Evolutionary conservation across 2,113 vertebrate genomes (phyloP), one percentile per base, ranked within the genome.

Genomic region (Dunckerocampus dactyliophorus): DNA sequence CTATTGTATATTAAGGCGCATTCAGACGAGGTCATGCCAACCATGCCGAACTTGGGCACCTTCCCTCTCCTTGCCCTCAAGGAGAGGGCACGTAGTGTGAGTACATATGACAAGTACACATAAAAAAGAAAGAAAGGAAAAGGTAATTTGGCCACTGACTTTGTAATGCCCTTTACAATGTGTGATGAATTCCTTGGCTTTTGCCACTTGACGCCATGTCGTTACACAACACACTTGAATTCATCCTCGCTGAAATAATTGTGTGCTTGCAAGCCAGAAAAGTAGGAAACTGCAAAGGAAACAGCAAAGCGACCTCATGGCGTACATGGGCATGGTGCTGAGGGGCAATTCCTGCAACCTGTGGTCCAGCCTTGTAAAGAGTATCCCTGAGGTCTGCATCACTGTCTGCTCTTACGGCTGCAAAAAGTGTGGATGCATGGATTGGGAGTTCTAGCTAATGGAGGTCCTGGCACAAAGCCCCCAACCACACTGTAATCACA

Each of bases 401-500:
- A 17, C 24, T 66, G 59, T 60, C 53, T 57, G 48, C 1, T 16
- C 50, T 63, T 37, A 54, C 53, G 60, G 49, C 62, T 64, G 57
- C 24, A 39, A 63, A 47, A 72, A 63, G 31, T 20, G 19, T 19
- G 19, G 63, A 67, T 61, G 62, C 6, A 59, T 65, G 54, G 54
- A 68, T 45, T 24, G 42, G 43, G 54, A 59, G 43, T 66, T 54
- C 59, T 62, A 42, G 69, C 63, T 76, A 69, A 46, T 76, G 69
- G 63, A 72, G 70, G 67, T 61, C 43, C 65, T 80, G 81, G 76
- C 79, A 67, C 37, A 59, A 62, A 63, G 70, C 48, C 34, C 39
- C 42, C 10, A 24, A 63, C 51, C 69, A 65, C 55, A 56, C 75
- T 81, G 71, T 81, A 81, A 85, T 83, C 81, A 84, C 60, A 62